Evolutionary conservation across 2,888 invertebrate species (phyloP).

Genomic region (Temnothorax ravouxi): DNA sequence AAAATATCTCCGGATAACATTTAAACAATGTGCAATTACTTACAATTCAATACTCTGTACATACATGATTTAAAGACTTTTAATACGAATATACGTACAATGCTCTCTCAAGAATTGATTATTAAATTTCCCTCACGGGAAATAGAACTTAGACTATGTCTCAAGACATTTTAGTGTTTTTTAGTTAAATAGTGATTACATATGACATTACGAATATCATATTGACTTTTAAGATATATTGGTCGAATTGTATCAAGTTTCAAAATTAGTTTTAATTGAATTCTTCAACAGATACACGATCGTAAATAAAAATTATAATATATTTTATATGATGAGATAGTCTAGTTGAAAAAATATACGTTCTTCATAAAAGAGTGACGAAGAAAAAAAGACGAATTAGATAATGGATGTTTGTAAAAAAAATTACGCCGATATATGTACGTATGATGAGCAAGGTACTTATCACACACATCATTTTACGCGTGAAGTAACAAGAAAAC

Average conservation of each 20-base stretch:
- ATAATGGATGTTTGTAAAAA: neutral
- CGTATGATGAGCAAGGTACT: neutral
- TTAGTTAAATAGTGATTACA: neutral
- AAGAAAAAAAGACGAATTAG: neutral
- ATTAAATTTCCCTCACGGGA: neutral
- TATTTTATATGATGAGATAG: neutral
- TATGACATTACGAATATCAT: neutral
- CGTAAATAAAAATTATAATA: neutral
- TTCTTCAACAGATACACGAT: neutral
- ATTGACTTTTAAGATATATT: neutral
- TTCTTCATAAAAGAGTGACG: neutral
- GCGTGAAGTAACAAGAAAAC: conserved; percentile 1
- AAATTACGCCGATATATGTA: neutral
- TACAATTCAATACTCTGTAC: neutral
- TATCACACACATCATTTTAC: conserved; percentile 11
- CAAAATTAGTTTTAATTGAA: neutral
- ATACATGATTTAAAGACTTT: neutral
- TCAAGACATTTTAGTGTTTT: neutral
- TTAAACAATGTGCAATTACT: neutral
- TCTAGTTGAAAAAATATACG: neutral
- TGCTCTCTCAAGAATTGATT: neutral
- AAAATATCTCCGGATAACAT: neutral
- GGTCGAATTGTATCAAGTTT: neutral
- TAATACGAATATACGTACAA: neutral
- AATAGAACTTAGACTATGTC: neutral